A percentile compares a stretch with the other conserved stretches of the same genome.
phyloP scores from a whole-genome alignment of 2,797 vertebrate genomes.

The Poecilia velifera region DNA sequence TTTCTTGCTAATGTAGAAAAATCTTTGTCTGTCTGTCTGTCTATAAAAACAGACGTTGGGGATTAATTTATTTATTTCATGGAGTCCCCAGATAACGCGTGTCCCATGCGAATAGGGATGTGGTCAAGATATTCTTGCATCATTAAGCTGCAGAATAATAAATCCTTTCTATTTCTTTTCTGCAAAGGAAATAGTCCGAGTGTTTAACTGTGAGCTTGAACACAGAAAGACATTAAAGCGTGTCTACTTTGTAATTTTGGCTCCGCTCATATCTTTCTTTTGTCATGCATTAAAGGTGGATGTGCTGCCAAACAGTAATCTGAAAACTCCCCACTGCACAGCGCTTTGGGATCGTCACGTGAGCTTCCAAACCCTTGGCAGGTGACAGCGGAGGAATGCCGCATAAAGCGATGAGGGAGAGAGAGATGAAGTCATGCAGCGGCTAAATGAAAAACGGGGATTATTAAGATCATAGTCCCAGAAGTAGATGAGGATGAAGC shows the following conservation, averaged over 20 bases:
- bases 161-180: slow-evolving; percentile 1
- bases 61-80: too few species aligned
- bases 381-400: slow-evolving; percentile 29
- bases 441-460: slow-evolving; percentile 32
- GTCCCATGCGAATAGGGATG: background rate
- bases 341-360: slow-evolving; percentile 13
- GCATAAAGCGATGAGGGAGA: slow-evolving; percentile 52
- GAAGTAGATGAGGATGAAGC: slow-evolving; percentile 43
- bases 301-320: slow-evolving; percentile 24
- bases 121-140: background rate
- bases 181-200: background rate
- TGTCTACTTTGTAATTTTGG: slow-evolving; percentile 7
- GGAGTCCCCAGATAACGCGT: too few species aligned
- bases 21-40: too few species aligned
- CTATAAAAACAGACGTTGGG: too few species aligned
- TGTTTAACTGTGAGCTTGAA: background rate
- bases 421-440: slow-evolving; percentile 65
- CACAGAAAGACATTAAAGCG: background rate
- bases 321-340: slow-evolving; percentile 12
- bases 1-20: too few species aligned
- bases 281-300: slow-evolving; percentile 19
- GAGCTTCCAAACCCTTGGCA: slow-evolving; percentile 25
- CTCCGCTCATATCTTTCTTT: slow-evolving; percentile 19
- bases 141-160: slow-evolving; percentile 7
- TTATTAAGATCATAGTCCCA: slow-evolving; percentile 42